These are phyloP conservation scores for Leptinotarsa undecemlineata DNA, from an alignment of 1,140 invertebrate genomes.

Conservation along the genomic window DNA sequence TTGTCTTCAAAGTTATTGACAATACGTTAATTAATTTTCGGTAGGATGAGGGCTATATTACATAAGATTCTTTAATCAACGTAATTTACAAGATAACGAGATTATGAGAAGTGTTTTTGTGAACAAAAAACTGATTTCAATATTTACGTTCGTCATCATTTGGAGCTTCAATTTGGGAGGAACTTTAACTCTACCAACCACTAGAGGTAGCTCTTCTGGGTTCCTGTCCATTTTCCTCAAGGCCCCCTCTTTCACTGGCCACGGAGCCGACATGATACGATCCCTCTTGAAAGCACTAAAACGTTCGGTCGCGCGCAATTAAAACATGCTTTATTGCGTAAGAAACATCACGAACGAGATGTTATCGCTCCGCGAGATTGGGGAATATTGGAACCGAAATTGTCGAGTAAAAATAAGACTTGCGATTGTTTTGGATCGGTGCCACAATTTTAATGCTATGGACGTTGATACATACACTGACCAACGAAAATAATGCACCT, in stretches of 20 bases:
- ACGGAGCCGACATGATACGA: slow-evolving; percentile 60
- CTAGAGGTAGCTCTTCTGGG: slow-evolving; percentile 49
- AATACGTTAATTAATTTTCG: too few relatives aligned
- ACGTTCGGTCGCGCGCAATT: neutral
- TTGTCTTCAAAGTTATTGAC: too few relatives aligned
- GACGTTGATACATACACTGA: slow-evolving; percentile 2
- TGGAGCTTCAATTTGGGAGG: slow-evolving; percentile 38
- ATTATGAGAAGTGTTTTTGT: too few relatives aligned
- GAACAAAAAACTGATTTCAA: neutral
- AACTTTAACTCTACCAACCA: slow-evolving; percentile 29
- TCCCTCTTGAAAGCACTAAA: slow-evolving; percentile 5
- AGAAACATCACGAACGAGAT: neutral
- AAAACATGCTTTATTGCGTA: neutral
- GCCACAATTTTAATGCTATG: neutral
- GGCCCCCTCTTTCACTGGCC: slow-evolving; percentile 68
- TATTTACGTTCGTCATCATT: slow-evolving; percentile 38
- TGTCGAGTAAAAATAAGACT: neutral
- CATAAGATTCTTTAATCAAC: too few relatives aligned
- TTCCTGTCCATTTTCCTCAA: slow-evolving; percentile 60
- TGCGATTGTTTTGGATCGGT: neutral
- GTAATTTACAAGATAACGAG: too few relatives aligned
- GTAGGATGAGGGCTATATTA: too few relatives aligned
- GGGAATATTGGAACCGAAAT: neutral
- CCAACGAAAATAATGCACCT: neutral
- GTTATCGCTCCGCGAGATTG: neutral